These are phyloP conservation scores for Terebella lapidaria DNA, from an alignment of 2,888 invertebrate species.

Conservation along the genomic window DNA sequence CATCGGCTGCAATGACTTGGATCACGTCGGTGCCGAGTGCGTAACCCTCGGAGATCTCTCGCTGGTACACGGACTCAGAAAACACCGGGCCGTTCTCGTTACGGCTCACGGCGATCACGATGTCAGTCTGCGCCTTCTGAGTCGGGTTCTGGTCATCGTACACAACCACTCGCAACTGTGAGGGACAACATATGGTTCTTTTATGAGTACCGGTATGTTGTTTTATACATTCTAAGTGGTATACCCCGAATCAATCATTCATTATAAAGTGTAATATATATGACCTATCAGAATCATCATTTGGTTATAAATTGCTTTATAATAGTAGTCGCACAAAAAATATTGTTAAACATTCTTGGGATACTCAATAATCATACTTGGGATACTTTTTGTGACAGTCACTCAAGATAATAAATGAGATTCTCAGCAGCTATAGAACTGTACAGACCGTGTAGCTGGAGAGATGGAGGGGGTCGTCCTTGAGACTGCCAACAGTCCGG, in stretches of 20 bases:
- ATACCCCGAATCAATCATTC: too few species aligned
- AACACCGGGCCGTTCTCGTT: constrained; percentile 51
- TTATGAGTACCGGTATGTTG: too few species aligned
- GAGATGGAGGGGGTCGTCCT: constrained; percentile 27
- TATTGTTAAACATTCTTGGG: background rate
- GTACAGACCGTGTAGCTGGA: constrained; percentile 32
- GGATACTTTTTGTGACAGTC: too few species aligned
- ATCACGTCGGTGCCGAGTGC: constrained; percentile 62
- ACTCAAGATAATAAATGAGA: too few species aligned
- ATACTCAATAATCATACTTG: too few species aligned
- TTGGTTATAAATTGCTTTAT: too few species aligned
- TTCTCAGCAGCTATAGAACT: too few species aligned
- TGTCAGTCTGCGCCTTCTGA: constrained; percentile 27
- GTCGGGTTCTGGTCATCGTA: constrained; percentile 37
- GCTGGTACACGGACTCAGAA: constrained; percentile 15
- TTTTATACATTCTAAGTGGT: too few species aligned
- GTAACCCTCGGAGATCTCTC: constrained; percentile 30
- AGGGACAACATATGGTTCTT: background rate
- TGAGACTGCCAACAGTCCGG: constrained; percentile 20
- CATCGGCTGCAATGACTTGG: constrained; percentile 73
- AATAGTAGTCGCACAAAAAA: too few species aligned
- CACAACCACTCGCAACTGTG: constrained; percentile 30
- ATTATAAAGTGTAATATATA: too few species aligned
- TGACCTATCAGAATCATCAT: too few species aligned
- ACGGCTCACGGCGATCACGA: constrained; percentile 33